Conservation (phyloP, 2,888 invertebrate species). For the Nemoura dubitans region DNA sequence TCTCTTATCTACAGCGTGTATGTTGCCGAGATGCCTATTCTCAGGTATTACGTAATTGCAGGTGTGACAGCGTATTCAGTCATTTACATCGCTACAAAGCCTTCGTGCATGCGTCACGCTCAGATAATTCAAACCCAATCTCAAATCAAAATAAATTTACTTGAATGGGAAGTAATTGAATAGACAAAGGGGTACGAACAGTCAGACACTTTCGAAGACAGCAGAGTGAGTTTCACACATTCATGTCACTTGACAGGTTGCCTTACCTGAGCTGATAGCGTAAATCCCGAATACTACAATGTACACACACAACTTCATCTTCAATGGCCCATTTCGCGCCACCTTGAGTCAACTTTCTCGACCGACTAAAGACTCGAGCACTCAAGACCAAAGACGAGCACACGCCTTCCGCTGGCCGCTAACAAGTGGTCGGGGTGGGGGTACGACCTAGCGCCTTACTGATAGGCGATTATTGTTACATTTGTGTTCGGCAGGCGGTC, state of each 20-base stretch:
- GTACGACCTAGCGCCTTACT: neutral
- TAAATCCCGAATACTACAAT: neutral
- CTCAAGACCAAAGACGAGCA: neutral
- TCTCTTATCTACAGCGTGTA: neutral
- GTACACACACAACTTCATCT: neutral
- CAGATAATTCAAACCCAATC: neutral
- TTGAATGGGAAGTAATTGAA: too few species aligned
- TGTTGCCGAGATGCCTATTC: too few species aligned
- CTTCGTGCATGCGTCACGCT: neutral
- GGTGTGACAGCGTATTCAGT: neutral
- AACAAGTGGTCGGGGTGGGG: neutral
- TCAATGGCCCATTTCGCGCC: neutral
- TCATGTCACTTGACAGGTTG: neutral
- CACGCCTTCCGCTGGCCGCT: too few species aligned
- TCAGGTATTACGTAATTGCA: neutral
- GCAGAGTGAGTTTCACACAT: neutral
- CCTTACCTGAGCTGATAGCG: neutral
- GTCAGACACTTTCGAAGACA: neutral
- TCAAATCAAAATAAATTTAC: neutral
- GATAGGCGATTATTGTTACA: neutral
- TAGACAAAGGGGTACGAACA: too few species aligned
- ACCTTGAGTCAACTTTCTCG: neutral
- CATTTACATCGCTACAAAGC: neutral
- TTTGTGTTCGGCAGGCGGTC: neutral
- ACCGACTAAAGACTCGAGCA: neutral